These are phyloP conservation scores for Trichomalopsis sarcophagae DNA, from an alignment of 1,140 invertebrate species.

Conservation along the genomic window DNA sequence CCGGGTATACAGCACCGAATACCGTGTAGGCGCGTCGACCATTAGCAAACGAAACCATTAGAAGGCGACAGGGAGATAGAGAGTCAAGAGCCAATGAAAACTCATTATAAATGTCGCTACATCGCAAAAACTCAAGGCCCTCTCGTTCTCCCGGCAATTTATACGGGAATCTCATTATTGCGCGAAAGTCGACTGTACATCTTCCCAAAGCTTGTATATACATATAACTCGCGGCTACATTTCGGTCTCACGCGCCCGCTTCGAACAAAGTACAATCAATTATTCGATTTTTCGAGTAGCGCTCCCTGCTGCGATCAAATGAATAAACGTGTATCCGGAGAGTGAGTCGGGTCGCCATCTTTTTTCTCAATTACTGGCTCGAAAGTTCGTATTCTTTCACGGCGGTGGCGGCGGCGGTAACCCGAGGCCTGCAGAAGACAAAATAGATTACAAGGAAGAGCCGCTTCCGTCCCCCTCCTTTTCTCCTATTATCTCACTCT, in stretches of 20 bases:
- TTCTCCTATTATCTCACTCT: conserved; percentile 47
- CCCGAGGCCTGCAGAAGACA: conserved; percentile 56
- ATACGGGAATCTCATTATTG: conserved; percentile 30
- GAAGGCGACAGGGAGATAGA: neutral
- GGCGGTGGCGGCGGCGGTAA: conserved; percentile 2
- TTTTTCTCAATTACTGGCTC: conserved; percentile 51
- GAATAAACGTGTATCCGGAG: neutral
- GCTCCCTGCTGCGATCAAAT: neutral
- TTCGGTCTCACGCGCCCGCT: conserved; percentile 7
- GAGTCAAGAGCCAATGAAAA: conserved; percentile 40
- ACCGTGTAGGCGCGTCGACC: neutral
- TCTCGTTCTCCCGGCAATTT: conserved; percentile 9
- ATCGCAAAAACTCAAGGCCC: conserved; percentile 14
- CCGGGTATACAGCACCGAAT: neutral
- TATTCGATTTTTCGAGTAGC: conserved; percentile 39
- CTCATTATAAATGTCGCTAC: conserved; percentile 34
- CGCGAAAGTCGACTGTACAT: neutral
- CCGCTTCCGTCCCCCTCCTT: conserved; percentile 23
- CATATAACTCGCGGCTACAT: neutral
- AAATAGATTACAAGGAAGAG: conserved; percentile 60
- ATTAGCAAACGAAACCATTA: conserved; percentile 32
- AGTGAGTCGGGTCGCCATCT: conserved; percentile 37
- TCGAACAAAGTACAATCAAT: conserved; percentile 18
- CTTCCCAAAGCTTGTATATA: neutral
- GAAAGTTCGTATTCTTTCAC: conserved; percentile 35